Conservation (phyloP, 2,888 invertebrate genomes). For the Acrobeloides nanus region DNA sequence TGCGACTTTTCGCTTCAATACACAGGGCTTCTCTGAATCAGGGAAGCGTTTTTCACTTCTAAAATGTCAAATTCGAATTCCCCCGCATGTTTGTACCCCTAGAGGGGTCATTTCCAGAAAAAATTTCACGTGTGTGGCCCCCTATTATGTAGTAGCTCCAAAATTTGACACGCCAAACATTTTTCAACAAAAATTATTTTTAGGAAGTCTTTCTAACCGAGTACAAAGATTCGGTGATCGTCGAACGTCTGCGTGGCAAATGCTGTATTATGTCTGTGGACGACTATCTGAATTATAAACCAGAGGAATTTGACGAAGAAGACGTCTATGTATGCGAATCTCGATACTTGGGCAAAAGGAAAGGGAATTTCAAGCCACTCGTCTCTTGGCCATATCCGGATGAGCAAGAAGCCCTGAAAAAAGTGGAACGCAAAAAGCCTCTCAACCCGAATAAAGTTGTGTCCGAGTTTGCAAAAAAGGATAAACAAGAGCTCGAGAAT, state of each 20-base stretch:
- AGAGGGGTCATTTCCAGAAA: too few species aligned
- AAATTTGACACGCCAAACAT: too few species aligned
- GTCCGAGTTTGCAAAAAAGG: conserved; percentile 11
- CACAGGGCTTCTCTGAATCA: too few species aligned
- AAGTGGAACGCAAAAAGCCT: conserved; percentile 67
- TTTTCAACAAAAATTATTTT: conserved; percentile 3
- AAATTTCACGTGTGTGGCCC: too few species aligned
- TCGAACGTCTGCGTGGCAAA: conserved; percentile 76
- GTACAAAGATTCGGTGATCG: conserved; percentile 72
- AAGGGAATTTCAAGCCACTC: conserved; percentile 25
- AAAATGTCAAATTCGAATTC: too few species aligned
- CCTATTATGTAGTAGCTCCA: too few species aligned
- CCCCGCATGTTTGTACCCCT: too few species aligned
- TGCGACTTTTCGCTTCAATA: too few species aligned
- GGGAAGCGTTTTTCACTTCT: too few species aligned
- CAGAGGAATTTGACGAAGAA: conserved; percentile 68
- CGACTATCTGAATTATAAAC: conserved; percentile 73
- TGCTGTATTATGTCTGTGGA: conserved; percentile 89
- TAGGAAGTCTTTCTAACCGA: conserved; percentile 80
- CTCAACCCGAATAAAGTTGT: conserved; percentile 54
- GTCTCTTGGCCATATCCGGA: conserved; percentile 39
- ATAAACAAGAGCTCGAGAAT: background rate
- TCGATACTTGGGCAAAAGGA: conserved; percentile 75
- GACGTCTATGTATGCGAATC: conserved; percentile 96
- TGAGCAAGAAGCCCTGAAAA: conserved; percentile 60